Conservation (phyloP, 2,797 vertebrate species). For the Spondyliosoma cantharus region DNA sequence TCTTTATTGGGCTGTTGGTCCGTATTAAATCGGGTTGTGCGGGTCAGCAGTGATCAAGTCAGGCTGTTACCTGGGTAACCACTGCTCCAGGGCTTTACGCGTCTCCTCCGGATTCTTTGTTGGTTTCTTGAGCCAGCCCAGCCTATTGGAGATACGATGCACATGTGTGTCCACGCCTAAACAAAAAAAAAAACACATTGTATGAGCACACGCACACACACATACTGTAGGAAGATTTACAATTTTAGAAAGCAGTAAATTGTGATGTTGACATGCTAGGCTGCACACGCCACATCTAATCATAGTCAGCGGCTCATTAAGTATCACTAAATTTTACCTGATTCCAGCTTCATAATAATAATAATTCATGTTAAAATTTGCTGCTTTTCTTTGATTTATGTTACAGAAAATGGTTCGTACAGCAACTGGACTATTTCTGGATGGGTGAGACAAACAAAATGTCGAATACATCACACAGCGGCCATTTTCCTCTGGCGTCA, state of each 20-base stretch:
- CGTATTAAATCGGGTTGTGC: neutral
- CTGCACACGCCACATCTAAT: no score
- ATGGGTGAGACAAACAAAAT: no score
- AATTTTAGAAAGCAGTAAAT: neutral
- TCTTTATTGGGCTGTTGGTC: constrained; percentile 14
- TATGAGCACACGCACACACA: neutral
- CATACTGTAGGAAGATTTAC: neutral
- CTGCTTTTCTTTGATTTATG: neutral
- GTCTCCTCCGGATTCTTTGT: constrained; percentile 91
- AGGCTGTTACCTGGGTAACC: constrained; percentile 91
- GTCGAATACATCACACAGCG: neutral
- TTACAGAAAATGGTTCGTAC: neutral
- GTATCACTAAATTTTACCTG: neutral
- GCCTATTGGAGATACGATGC: constrained; percentile 93
- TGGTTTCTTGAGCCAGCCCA: constrained; percentile 88
- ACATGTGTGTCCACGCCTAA: constrained; percentile 97
- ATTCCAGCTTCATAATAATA: neutral
- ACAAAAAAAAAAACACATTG: neutral
- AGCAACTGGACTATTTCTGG: neutral
- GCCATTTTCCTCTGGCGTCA: no score
- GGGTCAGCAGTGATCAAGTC: neutral
- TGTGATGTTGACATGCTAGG: neutral
- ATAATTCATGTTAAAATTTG: neutral
- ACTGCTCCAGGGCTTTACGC: constrained; percentile 89
- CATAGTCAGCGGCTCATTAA: no score